Conservation (phyloP, 1,140 invertebrate genomes). For the Cotesia chilonis region DNA sequence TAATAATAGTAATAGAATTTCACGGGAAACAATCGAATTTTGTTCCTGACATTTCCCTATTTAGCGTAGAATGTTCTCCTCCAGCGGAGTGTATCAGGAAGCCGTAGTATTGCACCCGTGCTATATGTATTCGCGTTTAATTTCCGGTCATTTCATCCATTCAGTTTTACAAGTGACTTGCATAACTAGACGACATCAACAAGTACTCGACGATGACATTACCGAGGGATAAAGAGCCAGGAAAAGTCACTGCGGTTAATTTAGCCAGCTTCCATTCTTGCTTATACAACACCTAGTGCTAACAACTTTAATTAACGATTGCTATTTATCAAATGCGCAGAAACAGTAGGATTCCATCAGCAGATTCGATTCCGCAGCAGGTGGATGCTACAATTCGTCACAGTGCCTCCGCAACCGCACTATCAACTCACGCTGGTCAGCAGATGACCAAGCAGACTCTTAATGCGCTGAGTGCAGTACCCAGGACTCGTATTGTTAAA, state of each 20-base stretch:
- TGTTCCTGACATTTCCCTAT: not conserved
- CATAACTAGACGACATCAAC: slow-evolving; percentile 29
- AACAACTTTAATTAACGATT: too few relatives aligned
- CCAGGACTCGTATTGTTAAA: slow-evolving; percentile 75
- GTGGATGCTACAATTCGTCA: slow-evolving; percentile 64
- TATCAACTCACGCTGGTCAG: slow-evolving; percentile 62
- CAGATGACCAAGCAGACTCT: slow-evolving; percentile 81
- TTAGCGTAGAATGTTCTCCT: slow-evolving; percentile 32
- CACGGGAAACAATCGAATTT: slow-evolving; percentile 14
- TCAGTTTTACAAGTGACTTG: slow-evolving; percentile 32
- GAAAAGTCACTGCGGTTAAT: not conserved
- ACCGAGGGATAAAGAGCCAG: not conserved
- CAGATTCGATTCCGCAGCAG: slow-evolving; percentile 66
- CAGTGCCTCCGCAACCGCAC: slow-evolving; percentile 58
- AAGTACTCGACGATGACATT: too few relatives aligned
- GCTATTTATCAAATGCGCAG: slow-evolving; percentile 53
- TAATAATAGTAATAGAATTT: slow-evolving; percentile 27
- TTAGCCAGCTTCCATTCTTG: slow-evolving; percentile 9
- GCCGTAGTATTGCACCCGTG: not conserved
- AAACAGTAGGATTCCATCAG: slow-evolving; percentile 71
- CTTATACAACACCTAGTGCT: too few relatives aligned
- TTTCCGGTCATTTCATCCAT: slow-evolving; percentile 36
- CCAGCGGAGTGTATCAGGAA: slow-evolving; percentile 33
- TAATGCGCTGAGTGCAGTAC: slow-evolving; percentile 80
- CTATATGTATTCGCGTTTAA: slow-evolving; percentile 30